Conservation (phyloP, 2,888 invertebrate genomes). For the Microctonus aethiopoides region DNA sequence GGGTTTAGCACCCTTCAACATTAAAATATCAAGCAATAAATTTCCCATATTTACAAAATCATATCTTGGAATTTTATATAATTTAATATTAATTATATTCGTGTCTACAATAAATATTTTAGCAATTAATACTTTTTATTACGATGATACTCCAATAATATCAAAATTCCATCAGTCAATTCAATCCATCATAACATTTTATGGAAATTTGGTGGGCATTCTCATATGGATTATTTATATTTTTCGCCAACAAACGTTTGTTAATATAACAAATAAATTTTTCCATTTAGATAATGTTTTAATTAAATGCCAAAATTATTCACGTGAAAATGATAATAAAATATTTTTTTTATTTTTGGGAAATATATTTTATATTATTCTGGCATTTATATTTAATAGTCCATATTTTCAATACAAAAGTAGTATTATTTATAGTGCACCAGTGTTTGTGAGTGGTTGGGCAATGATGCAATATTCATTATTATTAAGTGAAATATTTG, state of each 20-base stretch:
- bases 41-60: neutral
- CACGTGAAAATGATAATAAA: neutral
- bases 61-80: neutral
- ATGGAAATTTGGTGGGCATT: constrained; percentile 14
- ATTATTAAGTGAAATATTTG: constrained; percentile 9
- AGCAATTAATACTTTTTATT: neutral
- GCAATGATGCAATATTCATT: constrained; percentile 30
- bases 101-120: neutral
- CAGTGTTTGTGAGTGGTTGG: constrained; percentile 17
- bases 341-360: neutral
- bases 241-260: constrained; percentile 27
- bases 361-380: neutral
- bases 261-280: constrained; percentile 30
- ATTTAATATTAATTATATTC: neutral
- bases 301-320: neutral
- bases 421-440: neutral
- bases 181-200: constrained; percentile 22
- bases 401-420: neutral
- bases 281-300: neutral
- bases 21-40: neutral
- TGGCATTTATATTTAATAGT: neutral
- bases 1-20: neutral
- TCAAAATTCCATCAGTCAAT: constrained; percentile 26
- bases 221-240: constrained; percentile 26
- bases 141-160: neutral